Percentiles rank a stretch among this genome's conserved stretches.
Evolutionary conservation across 2,888 invertebrate species (phyloP).

Genomic region (Zaprionus bogoriensis): DNA sequence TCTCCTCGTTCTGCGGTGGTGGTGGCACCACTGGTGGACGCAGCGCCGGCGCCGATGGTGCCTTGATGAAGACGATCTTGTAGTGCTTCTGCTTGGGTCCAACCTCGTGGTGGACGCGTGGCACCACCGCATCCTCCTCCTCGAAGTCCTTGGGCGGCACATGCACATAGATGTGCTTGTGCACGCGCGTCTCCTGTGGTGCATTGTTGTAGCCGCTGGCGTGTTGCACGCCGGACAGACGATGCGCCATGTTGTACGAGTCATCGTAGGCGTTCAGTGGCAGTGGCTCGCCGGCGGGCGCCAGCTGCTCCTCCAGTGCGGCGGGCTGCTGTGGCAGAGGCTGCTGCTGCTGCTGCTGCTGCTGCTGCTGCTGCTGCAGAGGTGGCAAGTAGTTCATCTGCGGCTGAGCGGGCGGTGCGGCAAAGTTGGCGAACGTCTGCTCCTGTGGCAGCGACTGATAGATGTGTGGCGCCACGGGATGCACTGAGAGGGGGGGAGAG

Average conservation of each 20-base stretch:
- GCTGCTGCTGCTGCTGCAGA: conserved; percentile 46
- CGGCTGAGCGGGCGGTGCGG: conserved; percentile 24
- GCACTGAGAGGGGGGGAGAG: conserved; percentile 28
- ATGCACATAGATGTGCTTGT: conserved; percentile 82
- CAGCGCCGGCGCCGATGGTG: conserved; percentile 90
- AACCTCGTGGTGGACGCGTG: conserved; percentile 77
- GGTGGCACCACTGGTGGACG: conserved; percentile 90
- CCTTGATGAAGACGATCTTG: conserved; percentile 96
- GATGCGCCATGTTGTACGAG: conserved; percentile 79
- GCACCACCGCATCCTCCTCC: conserved; percentile 76
- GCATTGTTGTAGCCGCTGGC: conserved; percentile 72
- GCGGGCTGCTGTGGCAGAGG: too few relatives aligned
- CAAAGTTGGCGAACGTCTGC: conserved; percentile 67
- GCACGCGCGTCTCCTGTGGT: conserved; percentile 71
- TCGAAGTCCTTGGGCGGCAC: conserved; percentile 81
- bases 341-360: conserved; percentile 44
- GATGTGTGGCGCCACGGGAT: conserved; percentile 62
- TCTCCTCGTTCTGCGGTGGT: conserved; percentile 91
- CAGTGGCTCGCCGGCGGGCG: conserved; percentile 40
- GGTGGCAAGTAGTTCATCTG: conserved; percentile 64
- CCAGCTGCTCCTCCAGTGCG: conserved; percentile 46
- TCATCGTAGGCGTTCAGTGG: conserved; percentile 60
- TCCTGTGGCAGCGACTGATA: conserved; percentile 76
- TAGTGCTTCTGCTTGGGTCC: conserved; percentile 92
- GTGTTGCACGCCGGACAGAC: conserved; percentile 66